These are phyloP conservation scores for Homarus gammarus DNA, from an alignment of 2,888 invertebrate genomes.

Conservation along the genomic window DNA sequence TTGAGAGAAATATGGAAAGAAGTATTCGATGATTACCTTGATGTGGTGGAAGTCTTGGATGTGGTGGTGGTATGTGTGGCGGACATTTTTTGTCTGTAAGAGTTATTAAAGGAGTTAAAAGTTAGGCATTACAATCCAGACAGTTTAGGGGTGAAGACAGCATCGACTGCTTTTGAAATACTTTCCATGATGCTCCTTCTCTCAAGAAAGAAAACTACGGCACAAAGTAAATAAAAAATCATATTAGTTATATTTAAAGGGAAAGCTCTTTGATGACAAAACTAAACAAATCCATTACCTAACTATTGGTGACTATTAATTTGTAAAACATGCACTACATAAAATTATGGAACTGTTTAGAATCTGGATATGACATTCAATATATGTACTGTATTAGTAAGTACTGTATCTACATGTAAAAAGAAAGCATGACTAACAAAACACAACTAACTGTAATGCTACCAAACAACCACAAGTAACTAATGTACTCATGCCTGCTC, in stretches of 20 bases:
- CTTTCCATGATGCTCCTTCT: not conserved
- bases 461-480: not conserved
- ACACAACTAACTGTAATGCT: not conserved
- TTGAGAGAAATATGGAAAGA: too few species aligned
- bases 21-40: slow-evolving; percentile 50
- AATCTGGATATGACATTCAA: not conserved
- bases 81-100: slow-evolving; percentile 71
- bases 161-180: not conserved
- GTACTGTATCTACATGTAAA: slow-evolving; percentile 15
- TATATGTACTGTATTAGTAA: not conserved
- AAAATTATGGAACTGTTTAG: not conserved
- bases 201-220: not conserved
- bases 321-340: not conserved
- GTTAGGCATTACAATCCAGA: slow-evolving; percentile 14
- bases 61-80: slow-evolving; percentile 59
- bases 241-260: not conserved
- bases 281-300: not conserved
- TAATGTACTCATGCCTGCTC: slow-evolving; percentile 13
- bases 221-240: not conserved
- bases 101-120: slow-evolving; percentile 45
- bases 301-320: not conserved
- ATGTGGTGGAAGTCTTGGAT: slow-evolving; percentile 64
- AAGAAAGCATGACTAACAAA: slow-evolving; percentile 3
- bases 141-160: not conserved
- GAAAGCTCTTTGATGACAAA: not conserved